Evolutionary conservation across 2,888 invertebrate genomes (phyloP), one percentile per base, ranked within the genome.

Genomic region (Tetropium fuscum): DNA sequence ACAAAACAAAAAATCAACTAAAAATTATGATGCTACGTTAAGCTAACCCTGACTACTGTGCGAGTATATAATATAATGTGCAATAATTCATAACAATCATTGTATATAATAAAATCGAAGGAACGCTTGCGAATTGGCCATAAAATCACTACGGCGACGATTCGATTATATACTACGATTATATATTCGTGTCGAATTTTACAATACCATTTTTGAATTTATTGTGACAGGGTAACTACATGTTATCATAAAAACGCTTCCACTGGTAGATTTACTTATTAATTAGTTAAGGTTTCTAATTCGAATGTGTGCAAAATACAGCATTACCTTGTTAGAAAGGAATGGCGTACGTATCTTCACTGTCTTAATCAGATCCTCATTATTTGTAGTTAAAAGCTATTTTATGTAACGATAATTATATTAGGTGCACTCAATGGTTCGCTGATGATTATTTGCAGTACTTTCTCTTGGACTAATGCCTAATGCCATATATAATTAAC

Each of bases 401-500:
- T 51, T 51, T 51, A 36, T 22, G 51, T 40, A 51, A 48, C 22
- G 16, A 16, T 40, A 38, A 27, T 51, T 51, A 51, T 18, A 27
- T 51, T 51, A 51, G 27, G 40, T 27, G 40, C 51, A 40, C 18
- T 27, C 40, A 40, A 40, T 51, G 40, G 51, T 38, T 51, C 40
- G 27, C 22, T 40, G 27, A 27, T 19, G 36, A 40, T 40, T 49
- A 38, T n/a, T 40, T 4, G 11, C n/a, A 16, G 18, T 18, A 40
- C 51, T 51, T 51, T 51, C 51, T 27, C 51, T 40, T 51, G 15
- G 19, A 15, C 16, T 27, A n/a, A 44, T 44, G 27, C 10, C n/a
- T n/a, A n/a, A n/a, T n/a, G n/a, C n/a, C n/a, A n/a, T n/a, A n/a
- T n/a, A n/a, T n/a, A n/a, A n/a, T n/a, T n/a, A n/a, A n/a, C n/a